These are phyloP conservation scores for Rhodeus uyekii DNA, from an alignment of 2,797 vertebrate genomes.

Conservation along the genomic window DNA sequence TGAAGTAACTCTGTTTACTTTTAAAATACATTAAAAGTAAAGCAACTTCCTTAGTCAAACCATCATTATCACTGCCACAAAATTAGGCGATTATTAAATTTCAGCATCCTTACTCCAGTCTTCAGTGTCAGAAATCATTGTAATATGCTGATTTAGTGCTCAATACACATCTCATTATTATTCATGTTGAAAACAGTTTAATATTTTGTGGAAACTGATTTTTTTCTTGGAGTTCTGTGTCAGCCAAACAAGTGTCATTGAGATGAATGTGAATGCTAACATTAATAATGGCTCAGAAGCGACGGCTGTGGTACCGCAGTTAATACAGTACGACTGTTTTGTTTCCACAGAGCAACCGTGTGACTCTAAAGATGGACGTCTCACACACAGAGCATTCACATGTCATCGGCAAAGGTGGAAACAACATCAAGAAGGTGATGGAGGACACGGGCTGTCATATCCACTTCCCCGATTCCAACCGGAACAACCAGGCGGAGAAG, in stretches of 20 bases:
- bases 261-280: not conserved
- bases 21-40: not conserved
- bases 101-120: too few species aligned
- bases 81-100: too few species aligned
- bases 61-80: too few species aligned
- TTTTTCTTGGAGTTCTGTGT: not conserved
- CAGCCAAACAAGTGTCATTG: not conserved
- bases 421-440: constrained; percentile 99
- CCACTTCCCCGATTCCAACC: constrained; percentile 98
- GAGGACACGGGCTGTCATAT: constrained; percentile 99
- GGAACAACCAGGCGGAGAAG: constrained; percentile 98
- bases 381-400: constrained; percentile 99
- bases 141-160: not conserved
- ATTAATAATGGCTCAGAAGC: not conserved
- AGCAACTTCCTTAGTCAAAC: not conserved
- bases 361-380: constrained; percentile 99
- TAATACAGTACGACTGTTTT: not conserved
- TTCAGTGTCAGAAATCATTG: not conserved
- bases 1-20: not conserved
- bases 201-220: not conserved
- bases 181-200: not conserved
- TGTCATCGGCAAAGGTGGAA: constrained; percentile 97
- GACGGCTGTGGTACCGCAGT: not conserved
- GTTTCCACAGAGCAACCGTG: constrained; percentile 88
- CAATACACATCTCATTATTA: not conserved